Base-by-base conservation (phyloP, 2,113 vertebrate species). In the Chauna torquata region DNA sequence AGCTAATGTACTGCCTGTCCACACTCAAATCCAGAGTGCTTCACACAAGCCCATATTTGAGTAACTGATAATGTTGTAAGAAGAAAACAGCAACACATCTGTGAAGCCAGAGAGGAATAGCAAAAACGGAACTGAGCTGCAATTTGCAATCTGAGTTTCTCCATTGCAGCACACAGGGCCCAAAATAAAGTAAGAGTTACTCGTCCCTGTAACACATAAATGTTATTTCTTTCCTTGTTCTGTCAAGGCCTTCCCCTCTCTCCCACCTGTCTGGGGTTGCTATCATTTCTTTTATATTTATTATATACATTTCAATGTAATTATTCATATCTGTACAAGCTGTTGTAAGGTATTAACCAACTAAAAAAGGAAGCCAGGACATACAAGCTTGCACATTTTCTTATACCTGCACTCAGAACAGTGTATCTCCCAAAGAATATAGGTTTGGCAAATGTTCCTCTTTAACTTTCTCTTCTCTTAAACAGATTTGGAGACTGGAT, bases 1-100 rank as follows among this genome's bases (percentile, higher is more conserved):
- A 96, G 92, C 89, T 95, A 92, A 97, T 83, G 88, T 94, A 90
- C 74, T 82, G 49, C 81, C 47, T 81, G 85, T 90, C 87, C 75
- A 90, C 82, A 68, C 65, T 82, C 36, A 95, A 82, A 97, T 64
- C 42, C 70, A 57, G 55, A 93, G 68, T 66, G 74, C 92, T 89
- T 92, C 82, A 81, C 55, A 87, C 44, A 66, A 92, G 59, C 40
- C 65, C n/a, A 1, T 66, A 78, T 69, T 66, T 66, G 79, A 92
- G 44, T 80, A 76, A 88, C 16, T 68, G 47, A 42, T 85, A 50
- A 92, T 58, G 11, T 66, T 76, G 50, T 62, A 59, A 83, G 34
- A 16, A 64, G 75, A 68, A 9, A 45, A 9, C 23, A 45, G 54
- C 91, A 44, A 1, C 38, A 75, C 28, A 68, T 66, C 42, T 38